These are phyloP conservation scores for Catocala fraxini DNA, from an alignment of 2,888 invertebrate genomes.

Conservation along the genomic window DNA sequence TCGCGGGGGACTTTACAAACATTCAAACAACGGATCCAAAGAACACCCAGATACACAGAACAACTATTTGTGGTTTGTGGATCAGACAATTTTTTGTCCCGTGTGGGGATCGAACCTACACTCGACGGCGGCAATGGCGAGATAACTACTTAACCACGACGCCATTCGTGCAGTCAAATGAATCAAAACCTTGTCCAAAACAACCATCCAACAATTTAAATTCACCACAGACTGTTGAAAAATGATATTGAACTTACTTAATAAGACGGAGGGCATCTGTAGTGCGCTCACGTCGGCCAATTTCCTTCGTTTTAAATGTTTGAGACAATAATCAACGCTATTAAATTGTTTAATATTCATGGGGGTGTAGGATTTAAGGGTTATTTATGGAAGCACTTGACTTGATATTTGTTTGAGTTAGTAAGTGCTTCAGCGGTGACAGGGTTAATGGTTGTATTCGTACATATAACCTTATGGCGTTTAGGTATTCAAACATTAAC, in stretches of 20 bases:
- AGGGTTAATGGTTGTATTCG: conserved; percentile 7
- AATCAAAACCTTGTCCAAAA: conserved; percentile 6
- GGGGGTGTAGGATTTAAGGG: conserved; percentile 37
- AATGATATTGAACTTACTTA: conserved; percentile 61
- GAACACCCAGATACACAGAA: too few relatives aligned
- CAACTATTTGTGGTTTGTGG: too few relatives aligned
- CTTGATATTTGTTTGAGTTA: conserved; percentile 28
- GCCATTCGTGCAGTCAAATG: not conserved
- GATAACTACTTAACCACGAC: too few relatives aligned
- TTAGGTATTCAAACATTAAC: too few relatives aligned
- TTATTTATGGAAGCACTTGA: conserved; percentile 42
- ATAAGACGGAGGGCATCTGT: conserved; percentile 62
- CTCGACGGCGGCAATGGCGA: too few relatives aligned
- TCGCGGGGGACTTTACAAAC: too few relatives aligned
- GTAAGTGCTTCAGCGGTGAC: conserved; percentile 9
- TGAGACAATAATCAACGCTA: conserved; percentile 76
- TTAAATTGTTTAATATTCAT: conserved; percentile 66
- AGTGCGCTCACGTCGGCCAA: conserved; percentile 69
- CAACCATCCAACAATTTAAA: conserved; percentile 37
- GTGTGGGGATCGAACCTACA: too few relatives aligned
- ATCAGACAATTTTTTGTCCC: too few relatives aligned
- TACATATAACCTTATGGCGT: too few relatives aligned
- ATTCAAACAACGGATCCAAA: too few relatives aligned
- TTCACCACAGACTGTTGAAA: conserved; percentile 42
- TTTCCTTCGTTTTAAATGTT: conserved; percentile 75